These are phyloP conservation scores for Enoplosus armatus DNA, from an alignment of 2,797 vertebrate genomes.

Conservation along the genomic window DNA sequence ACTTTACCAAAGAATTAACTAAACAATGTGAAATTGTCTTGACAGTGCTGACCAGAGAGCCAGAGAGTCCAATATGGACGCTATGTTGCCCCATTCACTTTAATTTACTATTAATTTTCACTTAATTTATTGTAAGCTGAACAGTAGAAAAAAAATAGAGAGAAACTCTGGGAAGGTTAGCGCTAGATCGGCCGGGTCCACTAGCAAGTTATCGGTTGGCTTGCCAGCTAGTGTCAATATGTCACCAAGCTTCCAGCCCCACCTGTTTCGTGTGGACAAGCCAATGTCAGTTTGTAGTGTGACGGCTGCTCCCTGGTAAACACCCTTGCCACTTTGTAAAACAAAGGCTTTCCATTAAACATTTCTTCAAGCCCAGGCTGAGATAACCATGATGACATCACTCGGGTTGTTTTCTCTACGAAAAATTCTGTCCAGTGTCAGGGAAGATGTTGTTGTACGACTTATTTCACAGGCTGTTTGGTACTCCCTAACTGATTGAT, in stretches of 20 bases:
- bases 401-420: background rate
- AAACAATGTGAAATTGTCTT: no score
- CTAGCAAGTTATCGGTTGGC: background rate
- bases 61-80: background rate
- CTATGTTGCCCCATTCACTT: background rate
- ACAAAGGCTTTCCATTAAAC: background rate
- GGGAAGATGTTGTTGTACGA: background rate
- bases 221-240: background rate
- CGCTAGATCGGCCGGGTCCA: background rate
- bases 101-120: no score
- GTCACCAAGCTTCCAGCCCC: background rate
- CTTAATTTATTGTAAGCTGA: no score
- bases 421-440: background rate
- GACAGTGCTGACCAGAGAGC: background rate
- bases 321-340: background rate
- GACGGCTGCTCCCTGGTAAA: background rate
- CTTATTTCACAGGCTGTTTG: background rate
- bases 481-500: background rate
- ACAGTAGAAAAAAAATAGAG: background rate
- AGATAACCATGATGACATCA: background rate
- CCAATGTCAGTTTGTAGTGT: background rate
- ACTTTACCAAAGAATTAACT: no score
- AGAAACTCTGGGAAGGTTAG: background rate
- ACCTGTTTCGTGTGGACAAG: no score
- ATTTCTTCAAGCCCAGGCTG: background rate